Conservation (phyloP, 2,113 vertebrate genomes). For the Girardinichthys multiradiatus region DNA sequence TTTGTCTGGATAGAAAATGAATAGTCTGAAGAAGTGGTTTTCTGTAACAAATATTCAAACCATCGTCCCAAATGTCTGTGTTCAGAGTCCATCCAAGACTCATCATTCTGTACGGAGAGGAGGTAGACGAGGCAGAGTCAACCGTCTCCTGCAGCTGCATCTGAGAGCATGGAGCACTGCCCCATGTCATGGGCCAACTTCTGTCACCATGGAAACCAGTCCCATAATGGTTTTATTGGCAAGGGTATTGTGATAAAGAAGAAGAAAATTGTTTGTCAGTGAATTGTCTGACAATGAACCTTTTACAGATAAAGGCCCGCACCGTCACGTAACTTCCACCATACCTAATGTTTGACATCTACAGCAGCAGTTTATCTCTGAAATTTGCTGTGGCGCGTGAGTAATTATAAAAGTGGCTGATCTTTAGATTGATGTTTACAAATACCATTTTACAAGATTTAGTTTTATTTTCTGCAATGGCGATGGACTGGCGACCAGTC, state of each 20-base stretch:
- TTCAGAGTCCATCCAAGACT: conserved; percentile 71
- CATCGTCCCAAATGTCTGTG: not conserved
- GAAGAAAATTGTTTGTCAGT: not conserved
- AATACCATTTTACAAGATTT: conserved; percentile 2
- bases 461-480: conserved; percentile 15
- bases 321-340: not conserved
- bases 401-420: not conserved
- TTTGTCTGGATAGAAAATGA: not conserved
- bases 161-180: conserved; percentile 30
- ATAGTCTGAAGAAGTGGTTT: not conserved
- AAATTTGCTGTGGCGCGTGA: not conserved
- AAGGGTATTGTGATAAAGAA: not conserved
- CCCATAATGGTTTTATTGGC: not conserved
- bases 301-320: not conserved
- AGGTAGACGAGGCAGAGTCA: conserved; percentile 60
- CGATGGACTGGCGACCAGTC: no score
- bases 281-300: not conserved
- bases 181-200: not conserved
- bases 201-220: not conserved
- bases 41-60: not conserved
- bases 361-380: not conserved
- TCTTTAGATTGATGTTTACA: conserved; percentile 36
- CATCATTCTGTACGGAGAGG: conserved; percentile 70
- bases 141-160: conserved; percentile 67
- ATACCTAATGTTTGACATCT: not conserved